These are phyloP conservation scores for Dreissena rostriformis DNA, from an alignment of 1,140 invertebrate species.

Conservation along the genomic window DNA sequence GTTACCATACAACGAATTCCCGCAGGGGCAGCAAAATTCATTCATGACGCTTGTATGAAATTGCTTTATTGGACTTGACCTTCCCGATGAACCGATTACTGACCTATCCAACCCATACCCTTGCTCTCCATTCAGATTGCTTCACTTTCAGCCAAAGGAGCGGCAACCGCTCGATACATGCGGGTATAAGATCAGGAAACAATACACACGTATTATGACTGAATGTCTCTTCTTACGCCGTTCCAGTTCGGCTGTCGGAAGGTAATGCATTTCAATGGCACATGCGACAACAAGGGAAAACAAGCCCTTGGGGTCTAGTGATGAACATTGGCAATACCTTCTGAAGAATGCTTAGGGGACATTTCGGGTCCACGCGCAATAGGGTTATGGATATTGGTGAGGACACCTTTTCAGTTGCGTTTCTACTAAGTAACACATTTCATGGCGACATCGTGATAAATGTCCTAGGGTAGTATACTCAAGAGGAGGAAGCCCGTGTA, in stretches of 20 bases:
- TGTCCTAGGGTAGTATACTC: conserved; percentile 39
- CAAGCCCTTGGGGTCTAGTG: conserved; percentile 66
- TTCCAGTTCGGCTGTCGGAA: conserved; percentile 68
- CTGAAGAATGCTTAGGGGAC: conserved; percentile 64
- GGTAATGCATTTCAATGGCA: conserved; percentile 52
- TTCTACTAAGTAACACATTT: conserved; percentile 67
- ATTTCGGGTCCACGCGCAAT: conserved; percentile 68
- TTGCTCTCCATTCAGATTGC: no score
- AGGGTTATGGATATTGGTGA: conserved; percentile 67
- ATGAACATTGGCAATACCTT: conserved; percentile 74
- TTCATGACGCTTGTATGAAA: no score
- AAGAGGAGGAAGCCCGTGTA: conserved; percentile 40
- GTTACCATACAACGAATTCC: no score
- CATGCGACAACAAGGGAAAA: conserved; percentile 63
- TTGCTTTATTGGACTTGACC: no score
- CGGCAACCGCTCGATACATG: no score
- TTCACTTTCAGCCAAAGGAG: no score
- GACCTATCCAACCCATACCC: no score
- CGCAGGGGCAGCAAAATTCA: no score
- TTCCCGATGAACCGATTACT: no score
- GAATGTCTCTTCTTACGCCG: conserved; percentile 67
- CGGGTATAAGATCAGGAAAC: no score
- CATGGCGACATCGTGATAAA: conserved; percentile 63
- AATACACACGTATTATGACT: conserved; percentile 70
- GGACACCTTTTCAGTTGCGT: conserved; percentile 67